A percentile compares a stretch with the other conserved stretches of the same genome.
phyloP scores from a whole-genome alignment of 2,888 invertebrate genomes.

The Alloplasta piceator region DNA sequence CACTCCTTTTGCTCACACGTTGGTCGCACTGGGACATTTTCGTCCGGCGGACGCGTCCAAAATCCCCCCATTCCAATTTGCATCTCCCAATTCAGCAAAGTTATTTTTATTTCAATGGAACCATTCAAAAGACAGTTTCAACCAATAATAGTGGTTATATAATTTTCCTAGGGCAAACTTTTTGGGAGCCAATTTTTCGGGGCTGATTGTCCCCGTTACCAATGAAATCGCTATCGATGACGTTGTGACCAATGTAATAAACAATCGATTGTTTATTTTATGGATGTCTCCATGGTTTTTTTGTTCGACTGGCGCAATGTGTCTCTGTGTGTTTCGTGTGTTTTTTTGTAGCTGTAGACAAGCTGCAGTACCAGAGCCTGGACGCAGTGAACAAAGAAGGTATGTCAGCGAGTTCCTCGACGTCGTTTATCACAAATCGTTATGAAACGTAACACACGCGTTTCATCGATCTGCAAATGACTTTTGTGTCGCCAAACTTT shows the following conservation, averaged over 20 bases:
- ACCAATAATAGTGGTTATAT: too few relatives aligned
- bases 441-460: slow-evolving; percentile 7
- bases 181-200: too few relatives aligned
- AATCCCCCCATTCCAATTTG: too few relatives aligned
- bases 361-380: slow-evolving; percentile 87
- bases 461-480: slow-evolving; percentile 9
- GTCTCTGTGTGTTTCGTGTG: slow-evolving; percentile 77
- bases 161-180: too few relatives aligned
- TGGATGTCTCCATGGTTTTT: not conserved
- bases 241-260: slow-evolving; percentile 32
- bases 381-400: slow-evolving; percentile 88
- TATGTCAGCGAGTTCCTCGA: slow-evolving; percentile 80
- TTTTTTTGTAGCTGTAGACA: slow-evolving; percentile 84
- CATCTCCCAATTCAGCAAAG: too few relatives aligned
- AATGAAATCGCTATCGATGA: not conserved
- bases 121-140: too few relatives aligned
- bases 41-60: too few relatives aligned
- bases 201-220: too few relatives aligned
- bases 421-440: slow-evolving; percentile 17
- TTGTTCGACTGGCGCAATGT: slow-evolving; percentile 62
- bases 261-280: too few relatives aligned
- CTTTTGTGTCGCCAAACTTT: not conserved
- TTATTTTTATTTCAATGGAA: too few relatives aligned
- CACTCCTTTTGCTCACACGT: too few relatives aligned
- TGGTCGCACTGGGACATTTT: too few relatives aligned